Base-by-base conservation (phyloP, 2,113 vertebrate genomes). In the Melanotaenia duboulayi region DNA sequence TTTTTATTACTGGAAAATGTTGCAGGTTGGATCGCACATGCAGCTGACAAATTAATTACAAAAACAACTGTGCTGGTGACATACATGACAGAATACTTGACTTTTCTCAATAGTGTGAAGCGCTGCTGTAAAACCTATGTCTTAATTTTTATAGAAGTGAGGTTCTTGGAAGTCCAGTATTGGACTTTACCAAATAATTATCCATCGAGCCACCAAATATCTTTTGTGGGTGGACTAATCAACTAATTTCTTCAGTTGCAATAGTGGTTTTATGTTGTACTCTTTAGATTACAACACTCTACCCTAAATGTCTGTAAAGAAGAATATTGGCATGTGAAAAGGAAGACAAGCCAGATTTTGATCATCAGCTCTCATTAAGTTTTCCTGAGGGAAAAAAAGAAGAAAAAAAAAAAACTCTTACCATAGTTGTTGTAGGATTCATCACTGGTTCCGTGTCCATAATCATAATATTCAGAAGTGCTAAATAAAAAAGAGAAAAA, bases 341-440 rank as follows among this genome's bases (percentile, higher is more conserved):
- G 25, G 39, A 37, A 22, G 49, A n/a, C 39, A 50, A 76, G 12
- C 65, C 52, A 23, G 54, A 32, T 57, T 66, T 64, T n/a, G 28
- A 14, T 64, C 16, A 52, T 39, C 14, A 63, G 10, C 28, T 68
- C 11, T 37, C 13, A 28, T 6, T 4, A 28, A 28, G 6, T 28
- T 28, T 6, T 28, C 3, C 28, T 28, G 28, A 28, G 1, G 32
- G 8, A 35, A 61, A 64, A 67, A 25, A 1, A 37, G 62, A 65
- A 63, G 28, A 0, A 81, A 81, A 2, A 78, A 73, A 81, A 86
- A 65, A 71, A 17, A 11, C 75, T 72, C 96, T 96, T 96, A 99
- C 98, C 97, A 42, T 99, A 99, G 94, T 92, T 96, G 92, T 96
- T 95, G 83, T 98, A 99, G 88, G 95, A 87, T 70, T 99, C 97